Percentiles rank a stretch among this genome's conserved stretches.
Evolutionary conservation across 2,113 vertebrate species (phyloP).

Genomic region (Microcebus lehilahytsara): DNA sequence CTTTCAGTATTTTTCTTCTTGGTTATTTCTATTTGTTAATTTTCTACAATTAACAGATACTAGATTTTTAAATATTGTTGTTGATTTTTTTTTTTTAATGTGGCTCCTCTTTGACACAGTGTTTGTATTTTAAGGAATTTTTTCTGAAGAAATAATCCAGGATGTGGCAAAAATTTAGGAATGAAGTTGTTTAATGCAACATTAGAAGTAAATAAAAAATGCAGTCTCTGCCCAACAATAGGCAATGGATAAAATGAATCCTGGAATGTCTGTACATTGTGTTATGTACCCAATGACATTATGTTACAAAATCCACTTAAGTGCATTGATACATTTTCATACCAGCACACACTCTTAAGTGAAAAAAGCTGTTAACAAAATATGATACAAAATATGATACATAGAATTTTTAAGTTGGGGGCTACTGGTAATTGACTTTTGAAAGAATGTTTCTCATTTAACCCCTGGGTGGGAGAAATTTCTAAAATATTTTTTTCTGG

Average conservation of each 20-base stretch:
- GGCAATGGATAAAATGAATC: background rate
- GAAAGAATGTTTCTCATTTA: background rate
- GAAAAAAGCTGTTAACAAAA: background rate
- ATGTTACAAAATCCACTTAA: background rate
- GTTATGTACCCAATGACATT: background rate
- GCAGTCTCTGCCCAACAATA: background rate
- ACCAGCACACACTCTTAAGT: background rate
- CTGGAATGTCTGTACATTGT: background rate
- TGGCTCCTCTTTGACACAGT: background rate
- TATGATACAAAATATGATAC: background rate
- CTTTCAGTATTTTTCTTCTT: background rate
- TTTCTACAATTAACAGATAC: background rate
- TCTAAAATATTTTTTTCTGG: background rate
- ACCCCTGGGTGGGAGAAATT: background rate
- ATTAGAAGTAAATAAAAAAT: background rate
- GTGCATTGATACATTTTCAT: background rate
- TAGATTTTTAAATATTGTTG: background rate
- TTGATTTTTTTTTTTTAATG: background rate
- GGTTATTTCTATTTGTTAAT: background rate
- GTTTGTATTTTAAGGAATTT: background rate
- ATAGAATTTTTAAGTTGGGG: background rate
- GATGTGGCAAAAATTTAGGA: background rate
- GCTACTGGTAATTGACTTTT: background rate
- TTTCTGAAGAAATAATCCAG: background rate
- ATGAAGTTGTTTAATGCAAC: background rate